A percentile compares a stretch with the other conserved stretches of the same genome.
Conservation (phyloP, 2,113 vertebrate species). For the Fregata magnificens region DNA sequence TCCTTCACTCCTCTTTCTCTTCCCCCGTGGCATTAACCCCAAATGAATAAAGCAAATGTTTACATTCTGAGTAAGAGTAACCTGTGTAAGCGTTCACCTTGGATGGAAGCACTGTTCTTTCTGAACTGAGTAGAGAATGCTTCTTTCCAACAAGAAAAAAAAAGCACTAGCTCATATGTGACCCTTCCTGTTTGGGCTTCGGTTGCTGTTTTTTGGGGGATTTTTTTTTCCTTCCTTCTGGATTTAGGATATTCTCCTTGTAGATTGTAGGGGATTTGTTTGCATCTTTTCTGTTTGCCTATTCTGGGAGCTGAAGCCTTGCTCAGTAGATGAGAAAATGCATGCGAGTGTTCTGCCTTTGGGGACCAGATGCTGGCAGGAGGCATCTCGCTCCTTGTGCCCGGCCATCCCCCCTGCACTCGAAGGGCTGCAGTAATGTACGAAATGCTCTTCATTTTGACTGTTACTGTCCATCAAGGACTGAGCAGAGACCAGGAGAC, state of each 20-base stretch:
- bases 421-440: not conserved
- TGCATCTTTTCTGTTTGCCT: not conserved
- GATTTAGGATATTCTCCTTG: not conserved
- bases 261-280: not conserved
- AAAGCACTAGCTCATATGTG: not conserved
- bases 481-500: not conserved
- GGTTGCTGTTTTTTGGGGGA: rapidly evolving
- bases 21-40: not conserved
- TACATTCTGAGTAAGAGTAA: not conserved
- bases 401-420: not conserved
- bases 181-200: not conserved
- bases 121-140: not conserved
- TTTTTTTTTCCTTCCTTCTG: not conserved
- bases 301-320: not conserved
- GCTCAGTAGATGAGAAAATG: not conserved
- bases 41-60: not conserved
- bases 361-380: not conserved
- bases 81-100: not conserved
- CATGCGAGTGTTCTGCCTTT: not conserved
- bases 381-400: not conserved
- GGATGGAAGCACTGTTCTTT: not conserved
- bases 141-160: not conserved
- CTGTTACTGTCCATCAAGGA: not conserved
- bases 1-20: not conserved
- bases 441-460: not conserved